phyloP scores from a whole-genome alignment of 2,113 vertebrate species.

The Seriola aureovittata region DNA sequence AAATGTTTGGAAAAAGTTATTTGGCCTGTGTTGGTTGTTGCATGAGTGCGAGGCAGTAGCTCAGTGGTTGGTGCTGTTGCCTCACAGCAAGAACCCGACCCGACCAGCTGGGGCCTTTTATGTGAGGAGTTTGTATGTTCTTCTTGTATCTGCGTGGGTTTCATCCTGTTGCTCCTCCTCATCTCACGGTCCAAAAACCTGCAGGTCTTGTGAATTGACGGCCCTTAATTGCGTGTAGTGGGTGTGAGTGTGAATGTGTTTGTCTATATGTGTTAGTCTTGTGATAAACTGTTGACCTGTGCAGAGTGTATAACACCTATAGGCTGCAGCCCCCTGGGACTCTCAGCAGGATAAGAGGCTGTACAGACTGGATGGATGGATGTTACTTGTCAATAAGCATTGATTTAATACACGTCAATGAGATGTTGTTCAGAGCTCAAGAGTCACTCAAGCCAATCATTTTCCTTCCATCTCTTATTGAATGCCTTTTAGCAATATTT shows the following conservation, averaged over 20 bases:
- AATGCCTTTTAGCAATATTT: constrained; percentile 3
- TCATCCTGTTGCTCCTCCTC: constrained; percentile 11
- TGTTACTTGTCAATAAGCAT: constrained; percentile 34
- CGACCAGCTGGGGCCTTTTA: constrained; percentile 27
- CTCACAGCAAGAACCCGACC: constrained; percentile 13
- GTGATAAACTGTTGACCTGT: constrained; percentile 28
- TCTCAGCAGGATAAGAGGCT: background rate
- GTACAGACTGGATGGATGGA: constrained; percentile 28
- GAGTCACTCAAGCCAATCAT: background rate
- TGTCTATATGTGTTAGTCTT: constrained; percentile 11
- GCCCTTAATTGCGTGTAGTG: constrained; percentile 3
- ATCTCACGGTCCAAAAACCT: constrained; percentile 8
- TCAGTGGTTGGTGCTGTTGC: background rate
- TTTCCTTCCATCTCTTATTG: background rate
- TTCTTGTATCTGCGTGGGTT: background rate
- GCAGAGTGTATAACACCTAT: background rate
- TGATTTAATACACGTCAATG: constrained; percentile 42
- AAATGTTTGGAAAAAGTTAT: constrained; percentile 1
- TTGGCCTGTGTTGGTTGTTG: background rate
- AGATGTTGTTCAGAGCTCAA: background rate
- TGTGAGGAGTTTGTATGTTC: constrained; percentile 13
- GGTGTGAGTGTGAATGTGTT: constrained; percentile 29
- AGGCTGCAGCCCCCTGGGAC: background rate
- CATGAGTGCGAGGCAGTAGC: background rate
- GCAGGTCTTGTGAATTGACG: constrained; percentile 29